phyloP scores from a whole-genome alignment of 2,113 vertebrate species.

The Rutilus rutilus region DNA sequence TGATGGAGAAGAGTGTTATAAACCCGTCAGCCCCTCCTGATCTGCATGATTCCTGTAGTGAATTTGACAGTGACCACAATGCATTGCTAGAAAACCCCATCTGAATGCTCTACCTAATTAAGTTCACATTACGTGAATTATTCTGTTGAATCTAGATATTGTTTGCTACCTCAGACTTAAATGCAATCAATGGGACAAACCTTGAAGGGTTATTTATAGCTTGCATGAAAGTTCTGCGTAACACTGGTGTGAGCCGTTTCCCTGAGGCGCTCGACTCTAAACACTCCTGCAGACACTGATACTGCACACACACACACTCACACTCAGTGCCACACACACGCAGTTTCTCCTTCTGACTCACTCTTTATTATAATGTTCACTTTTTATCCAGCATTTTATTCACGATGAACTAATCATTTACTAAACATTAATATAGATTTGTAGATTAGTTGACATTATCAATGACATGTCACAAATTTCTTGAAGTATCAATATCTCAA shows the following conservation, averaged over 20 bases:
- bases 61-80: background rate
- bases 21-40: background rate
- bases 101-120: background rate
- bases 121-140: background rate
- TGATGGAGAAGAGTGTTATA: background rate
- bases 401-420: background rate
- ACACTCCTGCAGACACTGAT: background rate
- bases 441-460: background rate
- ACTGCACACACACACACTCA: background rate
- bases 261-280: background rate
- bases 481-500: background rate
- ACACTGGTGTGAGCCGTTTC: background rate
- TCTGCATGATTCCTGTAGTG: background rate
- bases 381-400: background rate
- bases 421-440: background rate
- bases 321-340: background rate
- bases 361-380: background rate
- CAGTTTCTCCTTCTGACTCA: background rate
- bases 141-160: background rate
- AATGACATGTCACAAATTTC: background rate
- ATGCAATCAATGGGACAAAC: background rate
- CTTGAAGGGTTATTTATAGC: slow-evolving; percentile 4
- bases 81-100: background rate
- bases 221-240: background rate
- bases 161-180: background rate